Evolutionary conservation across 2,113 vertebrate genomes (phyloP), one percentile per base, ranked within the genome.

Genomic region (Antidorcas marsupialis): DNA sequence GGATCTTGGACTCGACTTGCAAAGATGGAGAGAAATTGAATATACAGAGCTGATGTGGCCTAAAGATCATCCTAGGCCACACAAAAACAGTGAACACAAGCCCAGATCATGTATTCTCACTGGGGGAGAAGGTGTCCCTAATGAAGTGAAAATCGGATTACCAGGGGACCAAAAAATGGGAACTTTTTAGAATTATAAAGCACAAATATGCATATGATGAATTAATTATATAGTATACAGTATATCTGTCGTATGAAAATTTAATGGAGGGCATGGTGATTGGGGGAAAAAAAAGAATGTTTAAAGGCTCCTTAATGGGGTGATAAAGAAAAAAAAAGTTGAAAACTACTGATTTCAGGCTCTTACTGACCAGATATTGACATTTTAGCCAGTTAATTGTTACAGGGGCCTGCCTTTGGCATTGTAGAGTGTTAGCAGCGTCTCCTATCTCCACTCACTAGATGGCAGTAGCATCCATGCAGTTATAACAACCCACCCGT

Each of bases 231-330:
- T 39, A 74, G 91, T 36, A 16, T 47, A 88, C 2, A 28, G 16
- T 92, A 13, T 93, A 89, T 91, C 50, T 89, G 25, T 93, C 71
- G 47, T 88, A 83, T 82, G 92, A 60, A 90, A 84, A 87, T 92
- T 79, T 92, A 50, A 52, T 55, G 25, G 53, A 47, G 55, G n/a
- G 27, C 52, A 50, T 84, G 28, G 5, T 62, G 12, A 89, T 53
- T 93, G 4, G 64, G 0, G 36, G 1, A 7, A 45, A 50, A 39
- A 59, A 16, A 64, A 64, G 30, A 64, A 12, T 93, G 62, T 89
- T 47, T 95, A 82, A 82, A 47, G 11, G 7, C 17, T 62, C 39
- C 30, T 89, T 84, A 83, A 50, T 3, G 19, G 23, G 33, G 2
- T 89, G 43, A 15, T 93, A 83, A 78, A 95, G 45, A 60, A 92